phyloP scores from a whole-genome alignment of 2,113 vertebrate genomes.

The Plotosus lineatus region DNA sequence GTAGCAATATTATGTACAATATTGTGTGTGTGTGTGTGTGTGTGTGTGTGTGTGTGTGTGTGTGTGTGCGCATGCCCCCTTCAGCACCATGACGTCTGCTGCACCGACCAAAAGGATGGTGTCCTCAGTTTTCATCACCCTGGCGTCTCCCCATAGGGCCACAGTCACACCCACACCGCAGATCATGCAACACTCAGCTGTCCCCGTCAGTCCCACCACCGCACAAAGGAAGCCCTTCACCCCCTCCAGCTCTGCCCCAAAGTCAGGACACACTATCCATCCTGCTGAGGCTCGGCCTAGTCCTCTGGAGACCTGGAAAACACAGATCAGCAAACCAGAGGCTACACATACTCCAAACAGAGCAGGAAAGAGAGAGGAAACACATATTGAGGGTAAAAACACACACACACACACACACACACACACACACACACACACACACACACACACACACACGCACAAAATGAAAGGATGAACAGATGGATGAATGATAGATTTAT shows the following conservation, averaged over 20 bases:
- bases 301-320: neutral
- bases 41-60: neutral
- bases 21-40: neutral
- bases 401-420: neutral
- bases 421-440: neutral
- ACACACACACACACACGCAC: neutral
- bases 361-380: slow-evolving; percentile 8
- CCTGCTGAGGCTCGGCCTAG: neutral
- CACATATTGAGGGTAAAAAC: slow-evolving; percentile 11
- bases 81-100: slow-evolving; percentile 68
- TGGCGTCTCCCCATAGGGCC: slow-evolving; percentile 74
- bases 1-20: neutral
- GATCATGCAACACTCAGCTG: slow-evolving; percentile 54
- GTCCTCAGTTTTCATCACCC: slow-evolving; percentile 88
- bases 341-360: neutral
- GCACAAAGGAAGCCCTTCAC: neutral
- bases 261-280: neutral
- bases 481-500: neutral
- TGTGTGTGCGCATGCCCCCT: neutral
- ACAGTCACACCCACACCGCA: slow-evolving; percentile 65
- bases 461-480: no score
- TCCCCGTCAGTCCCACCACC: slow-evolving; percentile 41
- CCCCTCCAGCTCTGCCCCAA: neutral
- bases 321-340: neutral
- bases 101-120: slow-evolving; percentile 79